Evolutionary conservation across 2,113 vertebrate genomes (phyloP), one percentile per base, ranked within the genome.

Genomic region (Brienomyrus longianalis): DNA sequence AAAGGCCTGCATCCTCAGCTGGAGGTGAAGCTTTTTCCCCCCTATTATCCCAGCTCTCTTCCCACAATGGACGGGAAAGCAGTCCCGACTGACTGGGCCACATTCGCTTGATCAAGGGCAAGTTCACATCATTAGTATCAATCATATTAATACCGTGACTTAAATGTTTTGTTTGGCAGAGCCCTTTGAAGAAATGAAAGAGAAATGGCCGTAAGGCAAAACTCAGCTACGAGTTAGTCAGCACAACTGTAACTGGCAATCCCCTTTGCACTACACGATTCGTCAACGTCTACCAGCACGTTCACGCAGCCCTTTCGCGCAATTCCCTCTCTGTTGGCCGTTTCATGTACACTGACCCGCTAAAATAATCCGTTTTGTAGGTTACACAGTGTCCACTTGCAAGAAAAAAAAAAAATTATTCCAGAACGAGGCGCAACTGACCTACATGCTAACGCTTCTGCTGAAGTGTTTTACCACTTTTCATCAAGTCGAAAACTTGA

Each of bases 321-420:
- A 21, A 48, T 10, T 84, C 35, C 3, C 39, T 21, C 83, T 45
- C 39, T 2, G 8, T 47, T 84, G 83, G 31, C 77, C 35, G 2
- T 83, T 45, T 47, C 83, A 5, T n/a, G 39, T 84, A 84, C 23
- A n/a, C 83, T 47, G 17, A 43, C 83, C 39, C 83, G 11, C 21
- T 48, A 48, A 45, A 84, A 23, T n/a, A 2, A 23, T 84, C 45
- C 43, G 19, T 48, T n/a, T 10, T 23, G 83, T 48, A 23, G 43
- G 43, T 84, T 47, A 48, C 39, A 48, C 39, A 1, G 39, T 48
- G 15, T 84, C 83, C 39, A 45, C 83, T 10, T 84, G 83, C 17
- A 43, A 43, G 27, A 15, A 6, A 39, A 77, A 77, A 84, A 45
- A 48, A 48, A 27, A 13, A 9, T 84, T 95, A 94, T 93, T 92